Evolutionary conservation across 2,888 invertebrate genomes (phyloP), one percentile per base, ranked within the genome.

Genomic region (Lapara coniferarum): DNA sequence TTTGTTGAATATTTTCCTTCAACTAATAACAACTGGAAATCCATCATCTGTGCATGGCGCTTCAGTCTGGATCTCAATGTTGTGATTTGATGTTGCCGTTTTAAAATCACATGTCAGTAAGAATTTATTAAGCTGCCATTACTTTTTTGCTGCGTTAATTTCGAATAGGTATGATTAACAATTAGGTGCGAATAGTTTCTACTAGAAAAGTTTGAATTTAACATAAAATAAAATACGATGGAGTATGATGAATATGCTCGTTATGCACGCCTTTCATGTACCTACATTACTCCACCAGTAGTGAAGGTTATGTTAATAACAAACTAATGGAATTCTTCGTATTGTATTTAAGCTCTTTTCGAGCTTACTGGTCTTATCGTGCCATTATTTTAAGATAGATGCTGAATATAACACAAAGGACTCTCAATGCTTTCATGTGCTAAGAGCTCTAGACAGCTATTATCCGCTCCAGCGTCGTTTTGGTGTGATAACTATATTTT

Each of bases 31-130:
- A 77, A 77, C 76, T 78, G 73, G 69, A 71, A 71, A 74, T 78
- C 80, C 81, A 83, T 82, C 81, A 77, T 84, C 83, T 82, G 79
- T 90, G 92, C 93, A 93, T 92, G 93, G 85, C 83, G 89, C 90
- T 90, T 90, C 72, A 72, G 77, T 83, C 78, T 87, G 80, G 78
- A 85, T 89, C 85, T 89, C 80, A 81, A 82, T 85, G 85, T 86
- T 83, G 86, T 88, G 80, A 84, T 82, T 90, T 83, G 83, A 85
- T 91, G 89, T 91, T 84, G 86, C 86, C 81, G 81, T 81, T 84
- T 78, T 70, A 79, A 75, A 74, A 73, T 66, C 70, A 51, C 67
- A 67, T 70, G 58, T 72, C 51, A 66, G 51, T 14, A 5, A 51
- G 25, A 49, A 49, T 66, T n/a, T 49, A 51, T 52, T 19, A 52